Evolutionary conservation across 2,888 invertebrate species (phyloP).

Genomic region (Orchesellides sinensis): DNA sequence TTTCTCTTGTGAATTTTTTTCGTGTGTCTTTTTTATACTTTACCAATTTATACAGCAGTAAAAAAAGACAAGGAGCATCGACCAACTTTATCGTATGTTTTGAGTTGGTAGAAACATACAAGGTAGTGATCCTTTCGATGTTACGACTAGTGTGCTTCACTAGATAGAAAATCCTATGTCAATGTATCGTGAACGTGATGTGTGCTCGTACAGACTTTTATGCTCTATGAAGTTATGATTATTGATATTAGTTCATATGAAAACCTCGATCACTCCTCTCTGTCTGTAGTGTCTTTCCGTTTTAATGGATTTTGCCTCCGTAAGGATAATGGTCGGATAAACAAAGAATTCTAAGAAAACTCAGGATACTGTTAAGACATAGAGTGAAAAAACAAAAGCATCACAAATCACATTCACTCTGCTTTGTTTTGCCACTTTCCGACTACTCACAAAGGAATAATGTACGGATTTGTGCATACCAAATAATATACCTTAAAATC

Average conservation of each 20-base stretch:
- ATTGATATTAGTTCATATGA: constrained; percentile 13
- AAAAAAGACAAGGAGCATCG: background rate
- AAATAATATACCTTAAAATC: no score
- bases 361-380: background rate
- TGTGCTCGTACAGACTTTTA: no score
- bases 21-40: background rate
- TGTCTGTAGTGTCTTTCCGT: constrained; percentile 9
- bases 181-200: no score
- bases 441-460: no score
- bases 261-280: background rate
- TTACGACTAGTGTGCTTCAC: no score
- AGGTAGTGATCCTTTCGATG: no score
- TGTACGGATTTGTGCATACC: constrained; percentile 22
- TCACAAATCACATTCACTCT: background rate
- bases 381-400: background rate
- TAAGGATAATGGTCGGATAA: background rate
- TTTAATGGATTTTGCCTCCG: constrained; percentile 40
- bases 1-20: background rate
- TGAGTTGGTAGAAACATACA: background rate
- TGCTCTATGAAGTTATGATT: no score
- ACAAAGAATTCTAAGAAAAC: background rate
- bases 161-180: no score
- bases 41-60: no score
- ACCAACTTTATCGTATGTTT: background rate
- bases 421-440: constrained; percentile 11